Percentiles rank a stretch among this genome's conserved stretches.
Evolutionary conservation across 2,888 invertebrate species (phyloP).

Genomic region (Agrotis puta): DNA sequence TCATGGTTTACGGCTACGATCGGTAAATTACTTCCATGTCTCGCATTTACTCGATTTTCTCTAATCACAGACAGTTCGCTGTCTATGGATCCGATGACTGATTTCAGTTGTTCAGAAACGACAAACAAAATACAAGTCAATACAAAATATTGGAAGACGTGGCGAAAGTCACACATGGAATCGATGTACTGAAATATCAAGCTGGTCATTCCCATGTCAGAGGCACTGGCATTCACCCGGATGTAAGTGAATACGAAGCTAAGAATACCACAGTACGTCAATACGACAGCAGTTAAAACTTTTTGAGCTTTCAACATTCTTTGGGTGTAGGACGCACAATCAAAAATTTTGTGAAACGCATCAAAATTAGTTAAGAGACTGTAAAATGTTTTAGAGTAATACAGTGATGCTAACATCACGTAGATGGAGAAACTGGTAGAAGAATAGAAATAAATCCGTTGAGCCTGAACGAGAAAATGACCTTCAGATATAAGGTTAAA

Average conservation of each 20-base stretch:
- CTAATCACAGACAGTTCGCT: slow-evolving; percentile 21
- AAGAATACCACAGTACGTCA: slow-evolving; percentile 9
- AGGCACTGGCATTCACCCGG: background rate
- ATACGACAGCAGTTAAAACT: slow-evolving; percentile 7
- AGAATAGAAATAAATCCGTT: slow-evolving; percentile 48
- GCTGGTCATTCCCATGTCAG: background rate
- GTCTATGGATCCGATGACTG: slow-evolving; percentile 62
- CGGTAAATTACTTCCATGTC: background rate
- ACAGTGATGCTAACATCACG: slow-evolving; percentile 38
- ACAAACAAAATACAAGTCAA: slow-evolving; percentile 61
- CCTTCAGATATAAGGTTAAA: background rate
- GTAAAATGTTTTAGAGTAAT: slow-evolving; percentile 46
- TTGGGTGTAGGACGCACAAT: slow-evolving; percentile 31
- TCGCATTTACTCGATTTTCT: background rate
- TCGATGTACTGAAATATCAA: slow-evolving; percentile 35
- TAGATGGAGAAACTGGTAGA: slow-evolving; percentile 47
- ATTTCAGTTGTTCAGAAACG: slow-evolving; percentile 68
- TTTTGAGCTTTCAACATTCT: slow-evolving; percentile 47
- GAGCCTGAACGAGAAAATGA: background rate
- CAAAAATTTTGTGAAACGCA: slow-evolving; percentile 27
- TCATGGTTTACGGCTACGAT: slow-evolving; percentile 3
- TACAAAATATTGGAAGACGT: slow-evolving; percentile 65
- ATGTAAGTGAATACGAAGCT: slow-evolving; percentile 4
- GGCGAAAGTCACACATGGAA: slow-evolving; percentile 62
- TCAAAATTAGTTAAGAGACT: slow-evolving; percentile 52